phyloP scores from a whole-genome alignment of 2,113 vertebrate genomes.

The Calcarius ornatus region DNA sequence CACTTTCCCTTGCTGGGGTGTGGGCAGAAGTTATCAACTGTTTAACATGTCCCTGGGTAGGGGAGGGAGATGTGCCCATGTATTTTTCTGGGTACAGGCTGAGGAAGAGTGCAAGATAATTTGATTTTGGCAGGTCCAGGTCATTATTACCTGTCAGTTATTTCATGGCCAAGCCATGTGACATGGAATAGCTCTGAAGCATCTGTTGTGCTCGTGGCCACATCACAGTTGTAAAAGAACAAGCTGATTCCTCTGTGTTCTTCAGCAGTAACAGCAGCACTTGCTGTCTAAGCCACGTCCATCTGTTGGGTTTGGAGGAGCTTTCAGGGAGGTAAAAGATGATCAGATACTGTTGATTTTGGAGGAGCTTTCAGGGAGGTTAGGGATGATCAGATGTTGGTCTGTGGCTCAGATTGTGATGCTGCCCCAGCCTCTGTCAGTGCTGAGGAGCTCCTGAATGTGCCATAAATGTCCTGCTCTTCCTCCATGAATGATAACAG shows the following conservation, averaged over 20 bases:
- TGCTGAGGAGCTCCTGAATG: not conserved
- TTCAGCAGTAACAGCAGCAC: not conserved
- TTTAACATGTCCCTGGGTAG: not conserved
- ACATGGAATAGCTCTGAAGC: not conserved
- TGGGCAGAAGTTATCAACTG: rapidly evolving
- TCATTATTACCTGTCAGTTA: not conserved
- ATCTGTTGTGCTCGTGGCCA: not conserved
- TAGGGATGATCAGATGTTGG: not conserved
- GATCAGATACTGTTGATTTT: not conserved
- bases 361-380: not conserved
- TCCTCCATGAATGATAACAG: no score
- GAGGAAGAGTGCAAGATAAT: not conserved
- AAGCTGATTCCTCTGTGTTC: not conserved
- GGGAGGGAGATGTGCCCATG: not conserved
- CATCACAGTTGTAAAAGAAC: not conserved
- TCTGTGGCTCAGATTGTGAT: not conserved
- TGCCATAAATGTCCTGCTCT: not conserved
- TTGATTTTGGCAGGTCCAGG: not conserved
- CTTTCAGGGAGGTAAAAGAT: not conserved
- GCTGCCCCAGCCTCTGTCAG: not conserved
- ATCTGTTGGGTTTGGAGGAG: not conserved
- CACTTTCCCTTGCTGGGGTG: rapidly evolving
- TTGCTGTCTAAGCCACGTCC: not conserved
- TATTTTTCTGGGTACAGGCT: not conserved
- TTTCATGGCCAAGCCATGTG: not conserved